Evolutionary conservation across 2,113 vertebrate species (phyloP), one percentile per base, ranked within the genome.

Genomic region (Spermophilus dauricus): DNA sequence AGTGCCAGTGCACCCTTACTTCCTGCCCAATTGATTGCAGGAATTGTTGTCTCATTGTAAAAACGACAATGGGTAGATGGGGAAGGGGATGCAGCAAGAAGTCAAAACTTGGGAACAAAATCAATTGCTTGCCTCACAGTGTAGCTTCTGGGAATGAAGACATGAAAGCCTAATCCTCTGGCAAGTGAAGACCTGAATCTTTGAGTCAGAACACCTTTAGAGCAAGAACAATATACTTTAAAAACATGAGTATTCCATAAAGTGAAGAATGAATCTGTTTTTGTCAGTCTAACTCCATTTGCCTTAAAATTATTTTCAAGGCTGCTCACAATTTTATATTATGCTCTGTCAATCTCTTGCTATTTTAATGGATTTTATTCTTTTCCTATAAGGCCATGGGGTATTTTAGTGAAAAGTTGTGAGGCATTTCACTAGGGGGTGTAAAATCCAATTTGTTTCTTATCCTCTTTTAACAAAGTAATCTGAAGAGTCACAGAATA

Each of bases 401-500:
- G 65, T 92, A 92, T 84, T 97, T 97, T 92, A 95, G 67, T 92
- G 81, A 85, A 88, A 89, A 95, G 32, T 85, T 87, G n/a, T 61
- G 20, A 90, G 30, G 81, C 39, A 7, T 82, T 95, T 95, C 93
- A 92, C 45, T 72, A n/a, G 58, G 48, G 69, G 17, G n/a, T 94
- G n/a, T 78, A 96, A 97, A 94, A 97, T 93, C 88, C 81, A 90
- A 61, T 94, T 97, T 97, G 95, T 95, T 76, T 96, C 87, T 91
- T 96, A 84, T 84, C 70, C 72, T 78, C 81, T 96, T 95, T 96
- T 94, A 95, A 97, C 96, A 95, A 96, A 97, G 88, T 94, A 90
- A 95, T 98, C 91, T 94, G 91, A 48, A 95, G 93, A 95, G 90
- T 77, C 72, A 85, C 81, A 93, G 88, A 97, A 97, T 97, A 98